Conservation (phyloP, 2,888 invertebrate species). For the Drosophila vallismaia region DNA sequence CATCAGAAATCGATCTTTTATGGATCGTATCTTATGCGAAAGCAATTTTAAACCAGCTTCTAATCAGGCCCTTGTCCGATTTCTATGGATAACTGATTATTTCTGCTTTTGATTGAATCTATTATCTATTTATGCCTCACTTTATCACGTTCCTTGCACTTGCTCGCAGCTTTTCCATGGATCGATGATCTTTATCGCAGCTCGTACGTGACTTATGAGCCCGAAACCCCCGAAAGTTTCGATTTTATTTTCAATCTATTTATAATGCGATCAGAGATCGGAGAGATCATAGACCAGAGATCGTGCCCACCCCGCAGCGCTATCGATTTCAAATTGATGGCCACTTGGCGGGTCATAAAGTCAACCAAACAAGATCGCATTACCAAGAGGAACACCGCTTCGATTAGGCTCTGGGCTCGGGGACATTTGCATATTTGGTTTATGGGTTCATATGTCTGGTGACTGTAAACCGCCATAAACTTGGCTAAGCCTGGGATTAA, state of each 20-base stretch:
- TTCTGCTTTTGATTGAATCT: constrained; percentile 1
- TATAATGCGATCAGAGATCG: constrained; percentile 46
- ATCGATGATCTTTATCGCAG: constrained; percentile 37
- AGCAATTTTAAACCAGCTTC: too few species aligned
- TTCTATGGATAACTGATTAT: constrained; percentile 12
- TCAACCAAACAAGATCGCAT: constrained; percentile 29
- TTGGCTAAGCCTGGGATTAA: constrained; percentile 57
- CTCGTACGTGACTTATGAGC: constrained; percentile 50
- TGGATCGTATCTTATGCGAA: too few species aligned
- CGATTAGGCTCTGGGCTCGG: constrained; percentile 29
- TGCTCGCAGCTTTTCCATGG: constrained; percentile 26
- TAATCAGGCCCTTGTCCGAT: not conserved
- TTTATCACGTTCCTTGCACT: constrained; percentile 14
- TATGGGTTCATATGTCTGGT: constrained; percentile 24
- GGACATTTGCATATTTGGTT: constrained; percentile 37
- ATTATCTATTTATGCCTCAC: constrained; percentile 13
- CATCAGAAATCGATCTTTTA: not conserved
- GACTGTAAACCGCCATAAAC: constrained; percentile 57
- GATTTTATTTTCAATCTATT: constrained; percentile 43
- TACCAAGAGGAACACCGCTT: constrained; percentile 19
- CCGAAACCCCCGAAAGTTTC: constrained; percentile 21
- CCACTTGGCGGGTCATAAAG: constrained; percentile 62
- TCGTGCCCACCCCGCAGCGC: constrained; percentile 41
- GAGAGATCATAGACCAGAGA: constrained; percentile 26
- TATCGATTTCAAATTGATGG: constrained; percentile 65